Conservation (phyloP, 2,113 vertebrate species). For the Malurus melanocephalus region DNA sequence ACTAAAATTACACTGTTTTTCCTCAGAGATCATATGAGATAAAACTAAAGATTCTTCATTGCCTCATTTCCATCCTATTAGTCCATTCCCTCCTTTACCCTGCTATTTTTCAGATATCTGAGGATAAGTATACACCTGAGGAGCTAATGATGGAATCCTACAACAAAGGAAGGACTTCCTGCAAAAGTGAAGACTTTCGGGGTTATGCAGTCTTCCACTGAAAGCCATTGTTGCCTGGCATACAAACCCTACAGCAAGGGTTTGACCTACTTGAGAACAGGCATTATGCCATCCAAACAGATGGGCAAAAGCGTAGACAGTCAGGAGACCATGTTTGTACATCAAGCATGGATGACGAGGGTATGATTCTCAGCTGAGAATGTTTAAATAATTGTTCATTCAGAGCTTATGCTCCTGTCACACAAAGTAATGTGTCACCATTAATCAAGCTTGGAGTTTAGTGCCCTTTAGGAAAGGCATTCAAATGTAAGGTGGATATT, state of each 20-base stretch:
- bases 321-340: constrained; percentile 76
- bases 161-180: constrained; percentile 18
- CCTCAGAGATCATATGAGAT: neutral
- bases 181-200: constrained; percentile 51
- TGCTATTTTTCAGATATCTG: neutral
- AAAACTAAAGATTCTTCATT: neutral
- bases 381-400: constrained; percentile 74
- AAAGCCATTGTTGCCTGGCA: constrained; percentile 66
- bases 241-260: constrained; percentile 50
- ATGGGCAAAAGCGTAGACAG: constrained; percentile 74
- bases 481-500: neutral
- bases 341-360: constrained; percentile 73
- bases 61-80: neutral
- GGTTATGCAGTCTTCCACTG: constrained; percentile 42
- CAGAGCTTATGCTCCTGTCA: constrained; percentile 66
- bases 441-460: constrained; percentile 36
- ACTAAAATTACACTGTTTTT: neutral
- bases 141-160: neutral
- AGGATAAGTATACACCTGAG: neutral
- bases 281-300: constrained; percentile 78
- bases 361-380: constrained; percentile 73
- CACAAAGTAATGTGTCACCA: constrained; percentile 58
- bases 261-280: constrained; percentile 78
- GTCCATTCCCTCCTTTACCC: neutral
- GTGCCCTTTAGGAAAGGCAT: constrained; percentile 23